Base-by-base conservation (phyloP, 2,888 invertebrate species). In the Drosophila ezoana region DNA sequence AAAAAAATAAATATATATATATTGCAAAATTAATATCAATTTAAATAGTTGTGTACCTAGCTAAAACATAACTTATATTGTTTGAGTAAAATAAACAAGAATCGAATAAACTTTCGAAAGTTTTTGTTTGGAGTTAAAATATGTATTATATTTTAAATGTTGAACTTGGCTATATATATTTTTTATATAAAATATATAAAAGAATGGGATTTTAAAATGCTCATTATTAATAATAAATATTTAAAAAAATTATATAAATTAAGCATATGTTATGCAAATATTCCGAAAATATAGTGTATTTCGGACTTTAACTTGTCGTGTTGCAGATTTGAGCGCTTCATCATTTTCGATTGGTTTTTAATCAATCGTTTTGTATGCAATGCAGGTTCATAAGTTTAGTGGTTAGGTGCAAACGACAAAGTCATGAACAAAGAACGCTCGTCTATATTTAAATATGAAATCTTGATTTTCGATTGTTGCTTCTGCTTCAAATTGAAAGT, bases 351-450 rank as follows among this genome's bases (percentile, higher is more conserved):
- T 51, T 41, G 44, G 13, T 4, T 35, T 48, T 58, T 79, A 82
- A 79, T 79, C 35, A 58, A 61, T 63, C 80, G 59, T 20, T 79
- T 49, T 41, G 72, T 63, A 79, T 79, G 59, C 79, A 72, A 6
- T 45, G 41, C 40, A 33, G 33, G 66, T 49, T 6, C 11, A 13
- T 37, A 13, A 57, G 61, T 62, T 72, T 63, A 45, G 64, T 76
- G 51, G 56, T 32, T 62, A 63, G 66, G 60, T 60, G 62, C 62
- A 72, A 74, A 72, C 69, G 73, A 67, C 59, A 69, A 69, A 70
- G 40, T 65, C 56, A 68, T 72, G 61, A 75, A 82, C 72, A 80
- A 79, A 75, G 79, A 80, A 66, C 65, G 58, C 47, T 57, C 72
- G 62, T 57, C 64, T 67, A 54, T 76, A 69, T 73, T 58, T 60